Percentiles rank a stretch among this genome's conserved stretches.
phyloP scores from a whole-genome alignment of 2,888 invertebrate species.

The Gastrophysa polygoni region DNA sequence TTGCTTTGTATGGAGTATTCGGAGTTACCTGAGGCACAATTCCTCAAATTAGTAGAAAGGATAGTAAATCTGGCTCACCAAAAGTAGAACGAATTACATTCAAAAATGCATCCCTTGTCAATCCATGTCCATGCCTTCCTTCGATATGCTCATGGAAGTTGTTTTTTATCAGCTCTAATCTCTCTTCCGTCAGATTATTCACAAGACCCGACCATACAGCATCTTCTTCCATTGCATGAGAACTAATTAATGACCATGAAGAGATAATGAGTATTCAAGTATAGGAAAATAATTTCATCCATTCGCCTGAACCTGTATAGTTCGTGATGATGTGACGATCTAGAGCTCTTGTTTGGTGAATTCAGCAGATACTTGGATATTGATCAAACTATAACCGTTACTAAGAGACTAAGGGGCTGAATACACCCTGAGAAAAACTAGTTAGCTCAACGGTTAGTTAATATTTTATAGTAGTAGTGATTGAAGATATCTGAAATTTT shows the following conservation, averaged over 20 bases:
- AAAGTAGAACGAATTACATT: conserved; percentile 50
- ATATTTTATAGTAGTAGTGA: too few species aligned
- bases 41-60: conserved; percentile 12
- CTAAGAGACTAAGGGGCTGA: too few species aligned
- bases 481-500: too few species aligned
- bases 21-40: conserved; percentile 46
- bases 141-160: conserved; percentile 40
- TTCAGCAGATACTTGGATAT: too few species aligned
- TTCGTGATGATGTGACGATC: too few species aligned
- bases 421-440: too few species aligned
- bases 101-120: conserved; percentile 53
- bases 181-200: conserved; percentile 40
- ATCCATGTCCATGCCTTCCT: conserved; percentile 34
- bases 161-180: conserved; percentile 42
- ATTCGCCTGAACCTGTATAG: too few species aligned
- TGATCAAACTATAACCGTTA: too few species aligned
- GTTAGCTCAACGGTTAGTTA: too few species aligned
- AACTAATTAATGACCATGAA: conserved; percentile 27
- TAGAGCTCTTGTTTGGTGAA: too few species aligned
- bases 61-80: conserved; percentile 40
- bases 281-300: too few species aligned
- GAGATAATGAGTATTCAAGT: too few species aligned
- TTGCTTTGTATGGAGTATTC: conserved; percentile 49
- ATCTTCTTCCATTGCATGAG: conserved; percentile 42
- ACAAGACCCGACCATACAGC: conserved; percentile 44